These are phyloP conservation scores for Labia minor DNA, from an alignment of 2,888 invertebrate species.

Conservation along the genomic window DNA sequence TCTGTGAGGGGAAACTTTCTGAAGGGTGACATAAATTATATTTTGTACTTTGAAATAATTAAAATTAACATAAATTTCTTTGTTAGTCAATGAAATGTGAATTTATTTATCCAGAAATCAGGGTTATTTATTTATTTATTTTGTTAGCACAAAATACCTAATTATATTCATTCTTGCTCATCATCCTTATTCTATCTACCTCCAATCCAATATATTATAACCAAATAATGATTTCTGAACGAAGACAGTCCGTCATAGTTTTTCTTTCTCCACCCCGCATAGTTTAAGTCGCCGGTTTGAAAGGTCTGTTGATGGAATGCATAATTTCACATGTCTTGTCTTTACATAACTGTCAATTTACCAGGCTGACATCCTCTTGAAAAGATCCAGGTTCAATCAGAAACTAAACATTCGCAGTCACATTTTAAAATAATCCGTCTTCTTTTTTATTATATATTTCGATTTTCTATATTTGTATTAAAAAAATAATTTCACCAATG, in stretches of 20 bases:
- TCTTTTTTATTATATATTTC: neutral
- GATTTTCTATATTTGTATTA: neutral
- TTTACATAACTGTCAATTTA: slow-evolving; percentile 7
- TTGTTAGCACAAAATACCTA: no score
- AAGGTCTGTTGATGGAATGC: neutral
- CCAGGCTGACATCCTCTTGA: neutral
- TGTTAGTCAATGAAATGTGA: no score
- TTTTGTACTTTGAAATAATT: no score
- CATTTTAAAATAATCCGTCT: neutral
- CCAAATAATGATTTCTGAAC: neutral
- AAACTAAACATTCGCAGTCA: neutral
- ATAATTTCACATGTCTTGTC: neutral
- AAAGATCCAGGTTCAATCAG: neutral
- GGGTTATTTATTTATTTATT: no score
- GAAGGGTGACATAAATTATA: no score
- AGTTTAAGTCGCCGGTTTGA: neutral
- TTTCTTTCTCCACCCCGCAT: neutral
- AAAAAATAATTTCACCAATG: neutral
- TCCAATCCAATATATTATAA: no score
- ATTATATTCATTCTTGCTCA: no score
- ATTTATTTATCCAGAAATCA: no score
- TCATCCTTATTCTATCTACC: no score
- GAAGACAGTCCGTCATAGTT: neutral
- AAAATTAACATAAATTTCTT: no score
- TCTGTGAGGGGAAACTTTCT: no score